Evolutionary conservation across 2,888 invertebrate genomes (phyloP).

Genomic region (Cantharis lateralis): DNA sequence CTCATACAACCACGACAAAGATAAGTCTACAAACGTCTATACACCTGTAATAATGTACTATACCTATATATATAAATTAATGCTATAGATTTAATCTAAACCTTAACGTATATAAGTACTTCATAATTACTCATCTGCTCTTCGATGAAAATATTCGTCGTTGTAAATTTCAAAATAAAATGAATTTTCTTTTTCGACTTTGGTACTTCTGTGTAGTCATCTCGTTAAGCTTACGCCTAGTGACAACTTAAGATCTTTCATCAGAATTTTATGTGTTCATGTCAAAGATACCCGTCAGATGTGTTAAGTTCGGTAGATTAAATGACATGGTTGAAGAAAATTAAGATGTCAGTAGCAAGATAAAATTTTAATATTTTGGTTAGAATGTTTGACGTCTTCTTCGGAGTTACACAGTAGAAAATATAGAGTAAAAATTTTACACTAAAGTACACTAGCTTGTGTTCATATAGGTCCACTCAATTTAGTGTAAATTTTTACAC

Average conservation of each 20-base stretch:
- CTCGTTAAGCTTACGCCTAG: slow-evolving; percentile 12
- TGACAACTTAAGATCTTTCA: slow-evolving; percentile 17
- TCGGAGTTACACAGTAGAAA: too few species aligned
- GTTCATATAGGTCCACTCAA: too few species aligned
- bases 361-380: slow-evolving; percentile 21
- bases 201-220: slow-evolving; percentile 6
- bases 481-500: too few species aligned
- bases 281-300: slow-evolving; percentile 21
- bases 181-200: slow-evolving; percentile 4
- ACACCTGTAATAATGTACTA: slow-evolving; percentile 25
- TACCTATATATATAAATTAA: slow-evolving; percentile 31
- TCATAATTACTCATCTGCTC: slow-evolving; percentile 36
- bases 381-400: slow-evolving; percentile 12
- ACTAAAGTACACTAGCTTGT: too few species aligned
- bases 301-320: slow-evolving; percentile 28
- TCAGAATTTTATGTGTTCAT: slow-evolving; percentile 15
- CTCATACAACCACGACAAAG: slow-evolving; percentile 10
- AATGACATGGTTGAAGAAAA: slow-evolving; percentile 20
- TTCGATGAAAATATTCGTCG: neutral
- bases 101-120: slow-evolving; percentile 29
- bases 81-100: slow-evolving; percentile 33
- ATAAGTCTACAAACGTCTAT: slow-evolving; percentile 27
- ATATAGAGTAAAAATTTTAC: too few species aligned
- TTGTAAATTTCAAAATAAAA: neutral
- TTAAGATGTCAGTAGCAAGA: slow-evolving; percentile 19